phyloP scores from a whole-genome alignment of 1,140 invertebrate species.

The Alviniconcha marisindica region DNA sequence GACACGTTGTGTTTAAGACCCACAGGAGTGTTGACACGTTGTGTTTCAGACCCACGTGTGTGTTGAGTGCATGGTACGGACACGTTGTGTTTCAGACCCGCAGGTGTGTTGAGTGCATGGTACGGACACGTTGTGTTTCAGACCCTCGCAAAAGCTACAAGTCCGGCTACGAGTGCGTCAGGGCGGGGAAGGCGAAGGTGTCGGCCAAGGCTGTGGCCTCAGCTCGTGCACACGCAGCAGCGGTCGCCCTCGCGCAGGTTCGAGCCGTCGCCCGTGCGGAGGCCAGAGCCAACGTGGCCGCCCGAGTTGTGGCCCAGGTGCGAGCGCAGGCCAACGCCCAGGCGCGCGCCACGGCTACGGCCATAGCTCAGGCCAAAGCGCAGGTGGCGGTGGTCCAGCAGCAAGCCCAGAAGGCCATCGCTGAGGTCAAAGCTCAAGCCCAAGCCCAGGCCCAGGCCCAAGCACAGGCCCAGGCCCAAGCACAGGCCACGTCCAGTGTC shows the following conservation, averaged over 20 bases:
- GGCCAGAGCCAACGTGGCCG: not conserved
- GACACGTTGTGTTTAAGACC: too few relatives aligned
- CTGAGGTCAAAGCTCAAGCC: not conserved
- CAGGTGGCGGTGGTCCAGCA: not conserved
- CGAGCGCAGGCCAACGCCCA: not conserved
- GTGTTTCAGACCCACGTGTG: too few relatives aligned
- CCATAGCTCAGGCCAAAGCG: not conserved
- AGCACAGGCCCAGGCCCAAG: not conserved
- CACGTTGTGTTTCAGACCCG: too few relatives aligned
- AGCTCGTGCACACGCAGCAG: not conserved
- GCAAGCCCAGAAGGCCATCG: not conserved
- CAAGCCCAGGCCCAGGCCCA: slow-evolving; percentile 15
- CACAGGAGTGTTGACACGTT: too few relatives aligned
- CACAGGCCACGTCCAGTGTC: not conserved
- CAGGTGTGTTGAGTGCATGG: too few relatives aligned
- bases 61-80: too few relatives aligned
- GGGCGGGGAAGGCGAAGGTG: not conserved
- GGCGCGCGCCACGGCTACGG: not conserved
- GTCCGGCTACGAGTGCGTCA: not conserved
- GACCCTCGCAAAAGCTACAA: not conserved
- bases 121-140: not conserved
- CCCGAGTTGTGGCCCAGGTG: not conserved
- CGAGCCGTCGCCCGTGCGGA: not conserved
- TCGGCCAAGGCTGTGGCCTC: not conserved
- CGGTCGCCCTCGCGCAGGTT: not conserved